A percentile compares a stretch with the other conserved stretches of the same genome.
Evolutionary conservation across 92 coral and sea anemone species (phyloP).

Genomic region (Actinostola sp.): DNA sequence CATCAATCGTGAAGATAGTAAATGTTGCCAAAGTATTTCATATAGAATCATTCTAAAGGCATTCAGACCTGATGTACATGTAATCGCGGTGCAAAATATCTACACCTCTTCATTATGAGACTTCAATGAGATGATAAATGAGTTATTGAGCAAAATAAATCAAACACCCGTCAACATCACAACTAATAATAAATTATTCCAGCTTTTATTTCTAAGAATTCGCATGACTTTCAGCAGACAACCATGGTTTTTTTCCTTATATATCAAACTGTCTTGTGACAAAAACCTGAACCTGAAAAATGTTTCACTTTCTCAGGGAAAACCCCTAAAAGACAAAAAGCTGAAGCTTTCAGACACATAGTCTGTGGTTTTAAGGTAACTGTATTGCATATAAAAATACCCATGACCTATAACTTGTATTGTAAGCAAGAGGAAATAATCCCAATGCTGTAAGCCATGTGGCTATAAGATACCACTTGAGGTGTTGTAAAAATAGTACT

Average conservation of each 20-base stretch:
- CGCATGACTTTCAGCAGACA: not conserved
- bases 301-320: slow-evolving; percentile 26
- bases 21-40: not conserved
- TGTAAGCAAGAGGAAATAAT: no score
- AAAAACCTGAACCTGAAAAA: not conserved
- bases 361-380: no score
- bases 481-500: no score
- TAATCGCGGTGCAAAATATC: not conserved
- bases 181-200: not conserved
- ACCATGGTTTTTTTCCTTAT: not conserved
- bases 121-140: not conserved
- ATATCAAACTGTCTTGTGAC: not conserved
- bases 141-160: not conserved
- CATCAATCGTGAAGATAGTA: not conserved
- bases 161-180: not conserved
- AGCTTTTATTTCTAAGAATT: slow-evolving; percentile 2
- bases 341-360: slow-evolving; percentile 18
- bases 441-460: no score
- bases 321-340: not conserved
- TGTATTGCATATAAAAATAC: slow-evolving; percentile 1
- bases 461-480: no score
- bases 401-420: not conserved
- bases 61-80: slow-evolving; percentile 1
- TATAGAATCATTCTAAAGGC: not conserved
- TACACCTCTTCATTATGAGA: not conserved